Base-by-base conservation (phyloP, 2,113 vertebrate species). In the Pseudorectes ferrugineus region DNA sequence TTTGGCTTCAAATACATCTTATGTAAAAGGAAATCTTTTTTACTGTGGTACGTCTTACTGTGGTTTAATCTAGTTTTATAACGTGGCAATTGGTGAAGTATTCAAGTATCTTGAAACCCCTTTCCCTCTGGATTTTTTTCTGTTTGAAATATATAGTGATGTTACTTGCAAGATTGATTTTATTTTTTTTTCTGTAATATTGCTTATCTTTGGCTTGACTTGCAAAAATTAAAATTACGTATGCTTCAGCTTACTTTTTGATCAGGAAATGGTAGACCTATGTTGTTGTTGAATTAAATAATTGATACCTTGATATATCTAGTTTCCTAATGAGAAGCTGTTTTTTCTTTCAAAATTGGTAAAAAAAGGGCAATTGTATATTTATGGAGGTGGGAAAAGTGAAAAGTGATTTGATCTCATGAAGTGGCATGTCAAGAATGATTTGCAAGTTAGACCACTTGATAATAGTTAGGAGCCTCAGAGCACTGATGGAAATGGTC, bases 21-120 rank as follows among this genome's bases (percentile, higher is more conserved):
- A 65, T 2, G 14, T 91, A 87, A 92, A 93, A 92, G n/a, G 35
- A 80, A 72, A n/a, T 74, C 5, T 68, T 72, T 61, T 85, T 77
- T 59, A 74, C 31, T 26, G 18, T 74, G 55, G 3, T 62, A 31
- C 59, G 75, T 85, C 31, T 81, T 75, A 21, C 55, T 83, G n/a
- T 83, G 51, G 10, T 54, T 90, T 95, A 77, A 82, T 93, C 52
- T 72, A 82, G 80, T 84, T 94, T 91, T 93, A 14, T 89, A 87
- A 80, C 63, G n/a, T 81, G 52, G 55, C 43, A 77, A 4, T 42
- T 74, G 55, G 35, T 79, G 42, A 66, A 67, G 10, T 71, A 38
- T 38, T 92, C 18, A 59, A 29, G 12, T 51, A 7, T n/a, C 63
- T 74, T 71, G 42, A 80, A 92, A 70, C 15, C 3, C 20, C 11